These are phyloP conservation scores for Exephanes ischioxanthus DNA, from an alignment of 2,888 invertebrate genomes.

Conservation along the genomic window DNA sequence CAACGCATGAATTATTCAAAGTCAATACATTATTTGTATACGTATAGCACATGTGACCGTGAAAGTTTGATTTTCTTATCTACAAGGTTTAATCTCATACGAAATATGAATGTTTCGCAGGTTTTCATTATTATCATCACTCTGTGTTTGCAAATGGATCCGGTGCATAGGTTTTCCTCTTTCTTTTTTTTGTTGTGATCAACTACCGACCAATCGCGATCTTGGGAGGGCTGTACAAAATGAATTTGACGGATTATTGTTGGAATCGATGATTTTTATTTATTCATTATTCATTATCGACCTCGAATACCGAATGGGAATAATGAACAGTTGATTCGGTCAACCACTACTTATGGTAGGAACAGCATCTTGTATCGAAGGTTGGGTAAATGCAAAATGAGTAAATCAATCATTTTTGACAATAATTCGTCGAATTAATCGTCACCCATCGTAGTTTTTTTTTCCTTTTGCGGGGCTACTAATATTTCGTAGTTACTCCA, in stretches of 20 bases:
- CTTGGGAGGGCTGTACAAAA: background rate
- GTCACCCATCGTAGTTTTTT: background rate
- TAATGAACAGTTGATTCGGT: background rate
- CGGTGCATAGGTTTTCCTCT: conserved; percentile 27
- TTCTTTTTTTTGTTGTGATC: conserved; percentile 1
- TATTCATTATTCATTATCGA: background rate
- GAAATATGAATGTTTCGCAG: conserved; percentile 40
- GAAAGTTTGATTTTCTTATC: conserved; percentile 25
- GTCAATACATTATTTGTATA: conserved; percentile 20
- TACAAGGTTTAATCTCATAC: conserved; percentile 52
- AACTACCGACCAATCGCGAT: background rate
- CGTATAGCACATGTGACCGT: conserved; percentile 39
- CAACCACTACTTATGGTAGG: background rate
- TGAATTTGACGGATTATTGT: background rate
- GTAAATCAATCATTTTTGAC: background rate
- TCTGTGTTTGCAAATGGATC: conserved; percentile 43
- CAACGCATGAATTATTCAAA: conserved; percentile 34
- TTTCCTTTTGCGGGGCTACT: background rate
- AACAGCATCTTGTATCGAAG: background rate
- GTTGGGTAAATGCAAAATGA: background rate
- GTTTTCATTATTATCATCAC: conserved; percentile 40
- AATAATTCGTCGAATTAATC: background rate
- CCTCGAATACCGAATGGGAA: background rate
- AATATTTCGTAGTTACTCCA: background rate
- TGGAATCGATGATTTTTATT: background rate